Conservation (phyloP, 2,797 vertebrate species). For the Naso thynnoides region DNA sequence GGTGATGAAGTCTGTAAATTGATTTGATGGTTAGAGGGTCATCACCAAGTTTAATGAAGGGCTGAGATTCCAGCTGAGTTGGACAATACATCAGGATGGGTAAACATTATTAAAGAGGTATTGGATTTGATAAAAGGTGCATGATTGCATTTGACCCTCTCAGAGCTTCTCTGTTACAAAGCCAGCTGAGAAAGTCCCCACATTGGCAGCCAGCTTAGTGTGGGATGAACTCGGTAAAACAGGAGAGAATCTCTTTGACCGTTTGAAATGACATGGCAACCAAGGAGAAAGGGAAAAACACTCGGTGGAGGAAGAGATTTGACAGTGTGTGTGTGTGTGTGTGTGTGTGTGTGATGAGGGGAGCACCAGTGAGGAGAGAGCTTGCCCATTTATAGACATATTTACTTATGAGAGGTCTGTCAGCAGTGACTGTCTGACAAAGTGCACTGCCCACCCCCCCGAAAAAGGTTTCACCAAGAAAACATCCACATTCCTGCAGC, state of each 20-base stretch:
- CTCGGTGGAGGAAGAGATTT: conserved; percentile 37
- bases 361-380: conserved; percentile 63
- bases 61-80: conserved; percentile 9
- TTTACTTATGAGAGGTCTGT: conserved; percentile 85
- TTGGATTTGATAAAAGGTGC: conserved; percentile 41
- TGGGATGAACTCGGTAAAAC: conserved; percentile 26
- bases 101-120: conserved; percentile 23
- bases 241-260: conserved; percentile 35
- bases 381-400: conserved; percentile 90
- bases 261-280: conserved; percentile 53
- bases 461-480: conserved; percentile 70
- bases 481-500: conserved; percentile 84
- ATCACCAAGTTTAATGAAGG: conserved; percentile 37
- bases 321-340: conserved; percentile 29
- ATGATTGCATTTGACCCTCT: conserved; percentile 20
- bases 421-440: conserved; percentile 80
- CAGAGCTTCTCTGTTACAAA: conserved; percentile 43
- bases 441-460: conserved; percentile 69
- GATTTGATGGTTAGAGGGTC: conserved; percentile 41
- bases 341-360: conserved; percentile 20
- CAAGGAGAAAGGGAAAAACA: conserved; percentile 43
- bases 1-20: conserved; percentile 48
- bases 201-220: background rate
- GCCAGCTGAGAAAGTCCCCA: conserved; percentile 25
- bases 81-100: conserved; percentile 10